Conservation (phyloP, 2,888 invertebrate species). For the Drosophila pegasa region DNA sequence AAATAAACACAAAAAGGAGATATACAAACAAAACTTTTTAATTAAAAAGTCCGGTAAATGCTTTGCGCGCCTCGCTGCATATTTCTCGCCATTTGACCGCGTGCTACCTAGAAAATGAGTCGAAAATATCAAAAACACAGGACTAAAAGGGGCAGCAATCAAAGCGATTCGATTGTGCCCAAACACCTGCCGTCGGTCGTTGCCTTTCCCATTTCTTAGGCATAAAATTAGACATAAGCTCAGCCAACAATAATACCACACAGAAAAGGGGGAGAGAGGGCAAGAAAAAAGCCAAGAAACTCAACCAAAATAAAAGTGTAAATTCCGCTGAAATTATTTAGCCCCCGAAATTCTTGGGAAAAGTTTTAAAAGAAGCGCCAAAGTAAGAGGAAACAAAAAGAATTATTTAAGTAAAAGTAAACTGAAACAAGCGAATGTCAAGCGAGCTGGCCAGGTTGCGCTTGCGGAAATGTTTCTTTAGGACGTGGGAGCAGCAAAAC, state of each 20-base stretch:
- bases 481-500: slow-evolving; percentile 46
- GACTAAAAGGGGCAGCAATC: slow-evolving; percentile 57
- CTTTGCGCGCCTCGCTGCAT: slow-evolving; percentile 56
- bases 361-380: slow-evolving; percentile 55
- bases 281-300: slow-evolving; percentile 15
- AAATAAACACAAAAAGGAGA: slow-evolving; percentile 18
- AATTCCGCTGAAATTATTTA: slow-evolving; percentile 63
- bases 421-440: slow-evolving; percentile 44
- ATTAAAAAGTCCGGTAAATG: slow-evolving; percentile 77
- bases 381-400: slow-evolving; percentile 1
- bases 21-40: slow-evolving; percentile 75
- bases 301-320: slow-evolving; percentile 53
- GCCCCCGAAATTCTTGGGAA: slow-evolving; percentile 57
- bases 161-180: slow-evolving; percentile 66
- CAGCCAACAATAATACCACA: slow-evolving; percentile 41
- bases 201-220: slow-evolving; percentile 28
- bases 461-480: slow-evolving; percentile 33
- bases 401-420: slow-evolving; percentile 50
- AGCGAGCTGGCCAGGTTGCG: slow-evolving; percentile 31
- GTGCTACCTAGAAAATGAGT: slow-evolving; percentile 1
- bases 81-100: slow-evolving; percentile 7
- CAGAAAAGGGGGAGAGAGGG: slow-evolving; percentile 2
- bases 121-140: slow-evolving; percentile 42
- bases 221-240: slow-evolving; percentile 57
- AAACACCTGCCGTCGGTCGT: slow-evolving; percentile 53